Evolutionary conservation across 2,113 vertebrate genomes (phyloP).

Genomic region (Accipiter cooperii): DNA sequence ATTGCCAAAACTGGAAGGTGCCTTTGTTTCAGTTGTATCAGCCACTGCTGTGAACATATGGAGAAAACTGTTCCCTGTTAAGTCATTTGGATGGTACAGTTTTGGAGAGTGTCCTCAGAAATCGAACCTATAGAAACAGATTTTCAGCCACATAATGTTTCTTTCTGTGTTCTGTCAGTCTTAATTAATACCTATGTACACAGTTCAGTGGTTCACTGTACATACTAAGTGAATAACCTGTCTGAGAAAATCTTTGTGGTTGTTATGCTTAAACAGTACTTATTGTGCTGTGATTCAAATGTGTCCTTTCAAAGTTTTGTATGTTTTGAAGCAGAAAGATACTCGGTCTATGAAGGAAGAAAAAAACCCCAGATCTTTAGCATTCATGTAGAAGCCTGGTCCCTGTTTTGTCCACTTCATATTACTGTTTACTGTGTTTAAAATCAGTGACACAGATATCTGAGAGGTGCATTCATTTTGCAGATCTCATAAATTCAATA

Average conservation of each 20-base stretch:
- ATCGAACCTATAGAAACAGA: background rate
- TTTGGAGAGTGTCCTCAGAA: background rate
- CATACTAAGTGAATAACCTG: background rate
- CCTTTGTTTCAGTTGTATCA: background rate
- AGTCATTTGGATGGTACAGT: background rate
- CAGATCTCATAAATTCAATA: background rate
- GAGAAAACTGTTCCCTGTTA: background rate
- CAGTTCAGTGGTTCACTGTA: background rate
- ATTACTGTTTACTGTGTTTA: background rate
- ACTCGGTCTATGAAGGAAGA: background rate
- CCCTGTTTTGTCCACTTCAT: background rate
- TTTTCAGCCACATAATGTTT: background rate
- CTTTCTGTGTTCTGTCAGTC: background rate
- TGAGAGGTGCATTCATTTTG: background rate
- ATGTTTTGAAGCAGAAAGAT: background rate
- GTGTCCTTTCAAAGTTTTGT: background rate
- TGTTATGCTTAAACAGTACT: background rate
- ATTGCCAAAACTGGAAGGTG: background rate
- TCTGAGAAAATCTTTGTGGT: background rate
- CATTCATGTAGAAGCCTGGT: background rate
- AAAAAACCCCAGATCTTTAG: background rate
- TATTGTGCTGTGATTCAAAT: background rate
- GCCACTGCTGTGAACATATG: background rate
- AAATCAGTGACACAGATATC: background rate
- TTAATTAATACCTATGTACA: background rate